phyloP scores from a whole-genome alignment of 2,113 vertebrate species.

The Trogon surrucura region DNA sequence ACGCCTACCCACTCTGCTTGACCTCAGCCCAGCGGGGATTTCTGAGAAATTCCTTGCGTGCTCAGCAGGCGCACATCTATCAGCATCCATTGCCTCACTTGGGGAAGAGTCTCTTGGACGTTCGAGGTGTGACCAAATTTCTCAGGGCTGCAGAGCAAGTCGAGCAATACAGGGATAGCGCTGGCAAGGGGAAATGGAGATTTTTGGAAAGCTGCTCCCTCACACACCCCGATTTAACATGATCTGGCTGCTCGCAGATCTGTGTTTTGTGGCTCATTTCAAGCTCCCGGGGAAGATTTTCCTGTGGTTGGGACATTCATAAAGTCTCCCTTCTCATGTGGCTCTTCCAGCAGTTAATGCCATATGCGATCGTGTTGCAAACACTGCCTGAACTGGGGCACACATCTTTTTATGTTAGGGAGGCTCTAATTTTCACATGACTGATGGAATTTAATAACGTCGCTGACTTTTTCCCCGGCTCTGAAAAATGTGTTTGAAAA shows the following conservation, averaged over 20 bases:
- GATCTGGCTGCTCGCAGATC: neutral
- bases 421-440: neutral
- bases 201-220: neutral
- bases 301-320: neutral
- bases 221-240: neutral
- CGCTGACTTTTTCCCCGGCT: neutral
- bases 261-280: neutral
- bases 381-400: neutral
- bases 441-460: neutral
- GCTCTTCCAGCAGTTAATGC: neutral
- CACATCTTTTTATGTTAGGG: neutral
- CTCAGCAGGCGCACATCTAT: neutral
- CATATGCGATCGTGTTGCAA: neutral
- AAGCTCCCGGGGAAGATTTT: neutral
- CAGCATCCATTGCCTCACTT: neutral
- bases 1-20: neutral
- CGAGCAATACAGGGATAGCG: rapidly evolving
- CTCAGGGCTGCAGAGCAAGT: neutral
- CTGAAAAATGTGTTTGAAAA: neutral
- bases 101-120: neutral
- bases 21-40: neutral
- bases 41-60: neutral
- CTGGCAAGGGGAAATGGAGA: neutral
- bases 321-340: neutral
- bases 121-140: neutral